Base-by-base conservation (phyloP, 2,888 invertebrate species). In the Marasmarcha lunaedactyla region DNA sequence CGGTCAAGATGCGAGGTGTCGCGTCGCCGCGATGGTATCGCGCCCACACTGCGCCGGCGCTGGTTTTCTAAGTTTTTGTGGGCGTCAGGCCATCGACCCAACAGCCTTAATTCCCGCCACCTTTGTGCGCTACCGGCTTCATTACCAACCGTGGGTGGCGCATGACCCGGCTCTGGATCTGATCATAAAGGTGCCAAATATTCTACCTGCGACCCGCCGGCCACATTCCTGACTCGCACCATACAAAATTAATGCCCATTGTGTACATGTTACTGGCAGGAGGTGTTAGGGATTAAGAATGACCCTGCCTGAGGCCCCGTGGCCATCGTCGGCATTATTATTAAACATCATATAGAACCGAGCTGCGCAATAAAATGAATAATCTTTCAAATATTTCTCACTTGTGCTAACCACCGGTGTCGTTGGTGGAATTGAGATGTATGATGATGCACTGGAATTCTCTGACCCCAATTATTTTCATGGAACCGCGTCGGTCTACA, bases 111-210 rank as follows among this genome's bases (percentile, higher is more conserved):
- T 68, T 70, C 4, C 54, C 71, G 76, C 66, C 71, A 69, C 73
- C 78, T 79, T 79, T 78, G 78, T 76, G 64, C 64, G 65, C 76
- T 76, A 74, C 76, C 77, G 72, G 71, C 78, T 72, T 77, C 77
- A 77, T 78, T 72, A 73, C 71, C 63, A 59, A 58, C 67, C 71
- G 78, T 79, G 78, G 81, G 79, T 78, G 77, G 78, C 78, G 71
- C 76, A 77, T 77, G 77, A 79, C 71, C 77, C 67, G 76, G 30
- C 30, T 68, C 73, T 73, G 73, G 78, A 77, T 73, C 64, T 69
- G 73, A 77, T 79, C 74, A 74, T 76, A 77, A 78, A 79, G 76
- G 78, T 76, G 79, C 74, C 73, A 79, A 81, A 79, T 71, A 73
- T 65, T 76, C 66, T 81, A 83, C 81, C 81, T 81, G 81, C 63